Conservation (phyloP, 1,140 invertebrate genomes). For the Drosophila varians region DNA sequence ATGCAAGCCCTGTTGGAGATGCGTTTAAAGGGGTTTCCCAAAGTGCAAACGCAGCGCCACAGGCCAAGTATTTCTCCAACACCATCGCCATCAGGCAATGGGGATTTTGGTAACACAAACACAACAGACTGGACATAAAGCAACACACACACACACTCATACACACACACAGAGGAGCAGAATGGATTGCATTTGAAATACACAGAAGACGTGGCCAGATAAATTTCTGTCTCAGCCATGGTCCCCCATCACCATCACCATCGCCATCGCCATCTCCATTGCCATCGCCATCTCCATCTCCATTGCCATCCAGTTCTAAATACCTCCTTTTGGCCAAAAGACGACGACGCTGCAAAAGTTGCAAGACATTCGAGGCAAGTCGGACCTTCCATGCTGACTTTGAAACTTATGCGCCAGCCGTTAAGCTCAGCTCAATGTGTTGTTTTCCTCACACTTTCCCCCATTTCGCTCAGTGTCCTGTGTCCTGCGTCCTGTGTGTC, state of each 20-base stretch:
- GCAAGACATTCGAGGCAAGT: constrained; percentile 37
- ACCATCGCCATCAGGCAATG: constrained; percentile 4
- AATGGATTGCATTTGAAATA: constrained; percentile 64
- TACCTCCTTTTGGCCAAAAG: constrained; percentile 36
- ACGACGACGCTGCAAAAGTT: constrained; percentile 64
- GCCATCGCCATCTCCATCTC: constrained; percentile 2
- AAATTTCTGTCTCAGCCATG: constrained; percentile 51
- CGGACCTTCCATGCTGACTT: constrained; percentile 60
- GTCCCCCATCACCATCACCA: neutral
- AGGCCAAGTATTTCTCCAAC: constrained; percentile 51
- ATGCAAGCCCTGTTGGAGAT: constrained; percentile 42
- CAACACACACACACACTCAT: constrained; percentile 33
- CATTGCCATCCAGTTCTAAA: constrained; percentile 5
- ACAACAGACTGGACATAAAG: constrained; percentile 75
- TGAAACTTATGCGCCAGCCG: constrained; percentile 72
- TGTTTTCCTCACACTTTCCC: constrained; percentile 32
- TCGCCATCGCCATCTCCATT: neutral
- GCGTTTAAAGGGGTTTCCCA: constrained; percentile 62
- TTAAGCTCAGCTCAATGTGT: constrained; percentile 63
- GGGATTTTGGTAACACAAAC: constrained; percentile 68
- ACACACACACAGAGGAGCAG: constrained; percentile 9
- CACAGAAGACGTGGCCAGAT: constrained; percentile 66
- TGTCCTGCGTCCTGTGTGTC: constrained; percentile 24
- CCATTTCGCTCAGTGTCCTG: neutral
- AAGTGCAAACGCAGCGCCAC: constrained; percentile 70